Conservation (phyloP, 2,113 vertebrate species). For the Bothrops jararaca region DNA sequence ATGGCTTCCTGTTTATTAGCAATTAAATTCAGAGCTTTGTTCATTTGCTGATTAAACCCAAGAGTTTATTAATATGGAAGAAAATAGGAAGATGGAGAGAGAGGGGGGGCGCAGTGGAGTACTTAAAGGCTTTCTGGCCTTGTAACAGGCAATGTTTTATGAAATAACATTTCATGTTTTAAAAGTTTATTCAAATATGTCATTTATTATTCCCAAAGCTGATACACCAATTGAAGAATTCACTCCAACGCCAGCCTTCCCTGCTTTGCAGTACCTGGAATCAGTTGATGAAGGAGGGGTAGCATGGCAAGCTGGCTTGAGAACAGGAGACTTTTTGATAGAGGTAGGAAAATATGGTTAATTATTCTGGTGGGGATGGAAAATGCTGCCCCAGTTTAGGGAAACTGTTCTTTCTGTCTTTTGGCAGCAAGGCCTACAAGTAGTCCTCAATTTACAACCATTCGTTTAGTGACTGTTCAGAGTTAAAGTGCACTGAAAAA, state of each 20-base stretch:
- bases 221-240: slow-evolving; percentile 98
- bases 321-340: slow-evolving; percentile 96
- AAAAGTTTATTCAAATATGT: slow-evolving; percentile 47
- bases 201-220: slow-evolving; percentile 73
- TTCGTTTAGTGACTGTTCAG: neutral
- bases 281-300: slow-evolving; percentile 98
- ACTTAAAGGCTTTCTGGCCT: slow-evolving; percentile 39
- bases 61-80: neutral
- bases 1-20: neutral
- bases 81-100: neutral
- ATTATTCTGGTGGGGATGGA: slow-evolving; percentile 7
- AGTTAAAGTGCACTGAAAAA: neutral
- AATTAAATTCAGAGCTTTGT: neutral
- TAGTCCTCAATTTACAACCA: neutral
- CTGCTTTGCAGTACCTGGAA: slow-evolving; percentile 97
- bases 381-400: neutral
- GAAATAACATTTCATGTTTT: slow-evolving; percentile 38
- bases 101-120: slow-evolving; percentile 13
- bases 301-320: slow-evolving; percentile 94
- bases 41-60: neutral
- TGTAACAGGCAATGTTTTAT: slow-evolving; percentile 30
- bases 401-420: neutral
- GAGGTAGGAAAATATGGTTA: slow-evolving; percentile 79
- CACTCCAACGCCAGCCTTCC: slow-evolving; percentile 94
- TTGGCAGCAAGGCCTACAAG: neutral